Conservation (phyloP, 2,888 invertebrate genomes). For the Aleiodes leptofemur region DNA sequence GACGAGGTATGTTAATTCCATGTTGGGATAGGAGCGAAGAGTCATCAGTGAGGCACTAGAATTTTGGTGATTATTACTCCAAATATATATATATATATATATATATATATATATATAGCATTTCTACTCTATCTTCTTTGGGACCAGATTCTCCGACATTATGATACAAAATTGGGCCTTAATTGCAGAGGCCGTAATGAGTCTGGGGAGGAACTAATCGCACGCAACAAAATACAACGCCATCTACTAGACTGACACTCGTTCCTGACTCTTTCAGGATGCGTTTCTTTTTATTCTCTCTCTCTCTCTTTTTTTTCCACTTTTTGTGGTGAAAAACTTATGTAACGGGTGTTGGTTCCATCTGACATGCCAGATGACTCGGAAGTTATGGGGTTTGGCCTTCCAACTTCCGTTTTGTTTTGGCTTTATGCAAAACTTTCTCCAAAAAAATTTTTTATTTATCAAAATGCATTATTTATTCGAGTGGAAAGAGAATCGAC, state of each 20-base stretch:
- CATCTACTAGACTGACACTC: constrained; percentile 16
- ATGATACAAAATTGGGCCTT: constrained; percentile 72
- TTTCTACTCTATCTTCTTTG: constrained; percentile 62
- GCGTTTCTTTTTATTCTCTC: constrained; percentile 1
- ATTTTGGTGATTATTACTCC: constrained; percentile 69
- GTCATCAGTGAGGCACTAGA: constrained; percentile 42
- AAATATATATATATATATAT: constrained; percentile 45
- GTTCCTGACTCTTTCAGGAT: constrained; percentile 6
- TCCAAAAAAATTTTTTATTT: constrained; percentile 23
- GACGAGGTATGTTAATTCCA: background rate
- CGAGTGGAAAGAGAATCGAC: constrained; percentile 26
- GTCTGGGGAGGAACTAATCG: constrained; percentile 66
- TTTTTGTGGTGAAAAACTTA: constrained; percentile 50
- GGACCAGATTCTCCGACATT: constrained; percentile 71
- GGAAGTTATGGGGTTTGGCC: constrained; percentile 45
- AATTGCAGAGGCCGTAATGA: constrained; percentile 73
- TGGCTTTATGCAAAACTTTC: constrained; percentile 39
- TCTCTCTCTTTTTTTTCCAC: background rate
- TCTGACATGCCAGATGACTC: constrained; percentile 50
- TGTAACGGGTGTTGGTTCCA: constrained; percentile 63
- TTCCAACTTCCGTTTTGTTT: constrained; percentile 45
- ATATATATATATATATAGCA: constrained; percentile 34
- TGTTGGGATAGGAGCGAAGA: too few species aligned
- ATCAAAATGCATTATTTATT: constrained; percentile 26
- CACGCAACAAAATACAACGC: constrained; percentile 47